Conservation (phyloP, 2,888 invertebrate genomes). For the Lasioglossum calceatum region DNA sequence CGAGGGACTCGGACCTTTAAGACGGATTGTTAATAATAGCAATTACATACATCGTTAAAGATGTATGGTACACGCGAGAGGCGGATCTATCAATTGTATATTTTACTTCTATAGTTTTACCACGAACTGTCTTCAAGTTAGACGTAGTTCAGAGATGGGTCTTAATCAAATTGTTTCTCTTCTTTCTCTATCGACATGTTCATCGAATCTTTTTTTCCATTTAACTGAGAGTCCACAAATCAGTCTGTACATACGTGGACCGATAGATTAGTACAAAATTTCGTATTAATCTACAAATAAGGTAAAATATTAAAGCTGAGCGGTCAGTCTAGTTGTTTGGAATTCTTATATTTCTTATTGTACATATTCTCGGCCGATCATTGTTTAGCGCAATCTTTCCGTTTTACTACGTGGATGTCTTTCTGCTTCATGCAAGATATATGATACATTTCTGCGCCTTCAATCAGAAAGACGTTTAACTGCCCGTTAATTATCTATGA, state of each 20-base stretch:
- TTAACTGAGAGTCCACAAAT: neutral
- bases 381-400: slow-evolving; percentile 35
- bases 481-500: slow-evolving; percentile 45
- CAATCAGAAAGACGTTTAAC: slow-evolving; percentile 29
- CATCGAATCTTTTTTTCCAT: neutral
- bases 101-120: slow-evolving; percentile 58
- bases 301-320: slow-evolving; percentile 40
- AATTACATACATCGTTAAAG: slow-evolving; percentile 46
- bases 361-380: slow-evolving; percentile 48
- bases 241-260: slow-evolving; percentile 54
- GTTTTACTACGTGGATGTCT: slow-evolving; percentile 5
- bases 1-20: slow-evolving; percentile 14
- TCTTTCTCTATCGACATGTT: neutral
- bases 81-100: slow-evolving; percentile 54
- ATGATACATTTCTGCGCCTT: slow-evolving; percentile 14
- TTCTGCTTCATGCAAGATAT: slow-evolving; percentile 19
- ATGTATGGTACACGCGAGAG: slow-evolving; percentile 29
- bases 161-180: slow-evolving; percentile 43
- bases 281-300: slow-evolving; percentile 27
- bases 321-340: slow-evolving; percentile 27
- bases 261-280: slow-evolving; percentile 45
- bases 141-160: slow-evolving; percentile 42
- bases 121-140: slow-evolving; percentile 41
- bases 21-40: slow-evolving; percentile 42
- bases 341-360: slow-evolving; percentile 39